Evolutionary conservation across 2,888 invertebrate species (phyloP).

Genomic region (Troglohyphantes excavatus): DNA sequence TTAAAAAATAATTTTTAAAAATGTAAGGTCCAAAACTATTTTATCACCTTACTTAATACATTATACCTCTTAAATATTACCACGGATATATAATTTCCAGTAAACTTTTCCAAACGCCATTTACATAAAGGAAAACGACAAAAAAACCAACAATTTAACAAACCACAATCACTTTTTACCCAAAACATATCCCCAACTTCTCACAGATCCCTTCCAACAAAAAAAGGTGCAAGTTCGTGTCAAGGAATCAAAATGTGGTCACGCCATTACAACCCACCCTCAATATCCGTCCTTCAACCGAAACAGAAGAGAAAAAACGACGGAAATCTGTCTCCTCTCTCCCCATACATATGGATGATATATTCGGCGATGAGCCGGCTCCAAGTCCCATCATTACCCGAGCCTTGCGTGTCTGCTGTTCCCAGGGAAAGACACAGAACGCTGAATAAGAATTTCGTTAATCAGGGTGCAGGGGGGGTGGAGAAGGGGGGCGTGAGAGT

Average conservation of each 20-base stretch:
- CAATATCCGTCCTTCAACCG: constrained; percentile 32
- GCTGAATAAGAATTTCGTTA: constrained; percentile 50
- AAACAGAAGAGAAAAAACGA: constrained; percentile 4
- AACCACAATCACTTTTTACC: neutral
- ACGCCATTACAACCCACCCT: constrained; percentile 30
- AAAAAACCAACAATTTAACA: no score
- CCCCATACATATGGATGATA: constrained; percentile 62
- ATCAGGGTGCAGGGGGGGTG: constrained; percentile 17
- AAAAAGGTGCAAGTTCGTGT: constrained; percentile 9
- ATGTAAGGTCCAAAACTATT: no score
- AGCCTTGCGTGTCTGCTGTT: constrained; percentile 27
- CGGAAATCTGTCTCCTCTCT: neutral
- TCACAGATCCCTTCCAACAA: neutral
- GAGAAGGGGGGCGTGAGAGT: constrained; percentile 6
- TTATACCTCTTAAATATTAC: no score
- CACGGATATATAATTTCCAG: no score
- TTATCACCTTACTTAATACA: no score
- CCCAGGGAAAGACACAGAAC: constrained; percentile 23
- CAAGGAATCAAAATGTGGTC: constrained; percentile 16
- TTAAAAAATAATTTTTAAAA: no score
- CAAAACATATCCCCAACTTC: neutral
- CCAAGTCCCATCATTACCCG: constrained; percentile 28
- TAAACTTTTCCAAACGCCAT: no score
- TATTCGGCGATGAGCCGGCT: constrained; percentile 44
- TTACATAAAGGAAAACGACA: no score